Conservation (phyloP, 2,797 vertebrate species). For the Cirrhinus mrigala region DNA sequence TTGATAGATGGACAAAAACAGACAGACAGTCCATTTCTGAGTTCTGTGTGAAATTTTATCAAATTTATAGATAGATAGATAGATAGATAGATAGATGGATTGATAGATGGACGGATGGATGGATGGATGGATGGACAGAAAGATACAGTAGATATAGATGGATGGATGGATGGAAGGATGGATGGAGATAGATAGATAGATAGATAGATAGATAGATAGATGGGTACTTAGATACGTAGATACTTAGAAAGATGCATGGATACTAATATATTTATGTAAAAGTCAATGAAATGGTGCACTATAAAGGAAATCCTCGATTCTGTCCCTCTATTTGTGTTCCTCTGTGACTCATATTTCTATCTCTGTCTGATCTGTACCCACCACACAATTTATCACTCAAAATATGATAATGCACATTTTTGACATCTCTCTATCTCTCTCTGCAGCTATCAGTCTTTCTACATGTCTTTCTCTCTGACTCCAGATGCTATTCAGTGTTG, state of each 20-base stretch:
- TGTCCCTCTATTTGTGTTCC: not conserved
- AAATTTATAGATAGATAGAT: too few relatives aligned
- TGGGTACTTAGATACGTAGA: too few relatives aligned
- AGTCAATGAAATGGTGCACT: not conserved
- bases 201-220: not conserved
- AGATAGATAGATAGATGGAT: not conserved
- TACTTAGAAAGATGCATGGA: too few relatives aligned
- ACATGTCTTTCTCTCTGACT: not conserved
- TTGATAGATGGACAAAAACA: too few relatives aligned
- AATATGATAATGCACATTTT: not conserved
- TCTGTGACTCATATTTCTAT: not conserved
- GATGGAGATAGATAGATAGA: not conserved
- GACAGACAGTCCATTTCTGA: too few relatives aligned
- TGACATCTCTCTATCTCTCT: not conserved
- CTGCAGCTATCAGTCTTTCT: not conserved
- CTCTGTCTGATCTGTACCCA: not conserved
- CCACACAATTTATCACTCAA: constrained; percentile 1
- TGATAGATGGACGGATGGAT: too few relatives aligned
- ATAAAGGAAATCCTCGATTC: not conserved
- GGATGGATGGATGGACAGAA: too few relatives aligned
- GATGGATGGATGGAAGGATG: not conserved
- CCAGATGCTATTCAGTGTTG: not conserved
- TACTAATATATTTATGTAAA: too few relatives aligned
- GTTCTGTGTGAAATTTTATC: too few relatives aligned
- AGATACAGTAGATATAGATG: not conserved